A percentile compares a stretch with the other conserved stretches of the same genome.
phyloP scores from a whole-genome alignment of 1,140 invertebrate genomes.

The Chymomyza costata region DNA sequence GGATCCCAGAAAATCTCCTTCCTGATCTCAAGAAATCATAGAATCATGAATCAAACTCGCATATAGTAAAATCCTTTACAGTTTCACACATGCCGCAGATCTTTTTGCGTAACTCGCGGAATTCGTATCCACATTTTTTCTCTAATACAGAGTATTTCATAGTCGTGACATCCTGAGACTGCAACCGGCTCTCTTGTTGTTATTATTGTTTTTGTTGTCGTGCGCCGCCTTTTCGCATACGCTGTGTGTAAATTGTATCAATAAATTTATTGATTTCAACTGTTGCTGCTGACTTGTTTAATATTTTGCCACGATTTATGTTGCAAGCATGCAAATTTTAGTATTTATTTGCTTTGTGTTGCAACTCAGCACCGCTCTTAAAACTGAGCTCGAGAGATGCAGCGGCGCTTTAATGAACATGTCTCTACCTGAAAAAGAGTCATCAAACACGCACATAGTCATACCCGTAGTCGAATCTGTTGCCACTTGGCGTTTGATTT shows the following conservation, averaged over 20 bases:
- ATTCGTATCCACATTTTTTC: too few relatives aligned
- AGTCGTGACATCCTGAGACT: too few relatives aligned
- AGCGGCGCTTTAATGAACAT: constrained; percentile 56
- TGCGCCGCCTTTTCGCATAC: too few relatives aligned
- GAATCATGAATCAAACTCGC: too few relatives aligned
- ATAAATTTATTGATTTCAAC: constrained; percentile 74
- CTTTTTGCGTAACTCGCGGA: too few relatives aligned
- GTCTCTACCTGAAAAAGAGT: constrained; percentile 48
- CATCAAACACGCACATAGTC: constrained; percentile 42
- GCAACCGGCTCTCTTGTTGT: not conserved
- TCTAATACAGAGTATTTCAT: too few relatives aligned
- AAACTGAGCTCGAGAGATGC: too few relatives aligned
- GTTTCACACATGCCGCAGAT: too few relatives aligned
- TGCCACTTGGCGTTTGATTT: constrained; percentile 1
- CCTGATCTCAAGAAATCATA: too few relatives aligned
- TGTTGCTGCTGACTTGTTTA: constrained; percentile 72
- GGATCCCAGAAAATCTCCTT: too few relatives aligned
- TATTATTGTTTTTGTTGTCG: not conserved
- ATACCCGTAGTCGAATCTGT: constrained; percentile 45
- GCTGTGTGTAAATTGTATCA: constrained; percentile 62
- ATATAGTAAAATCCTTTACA: too few relatives aligned
- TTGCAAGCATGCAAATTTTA: constrained; percentile 67
- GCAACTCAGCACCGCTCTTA: constrained; percentile 5
- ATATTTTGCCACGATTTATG: constrained; percentile 72
- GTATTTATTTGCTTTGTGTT: constrained; percentile 53